phyloP scores from a whole-genome alignment of 2,888 invertebrate genomes.

The Papilio gigon region DNA sequence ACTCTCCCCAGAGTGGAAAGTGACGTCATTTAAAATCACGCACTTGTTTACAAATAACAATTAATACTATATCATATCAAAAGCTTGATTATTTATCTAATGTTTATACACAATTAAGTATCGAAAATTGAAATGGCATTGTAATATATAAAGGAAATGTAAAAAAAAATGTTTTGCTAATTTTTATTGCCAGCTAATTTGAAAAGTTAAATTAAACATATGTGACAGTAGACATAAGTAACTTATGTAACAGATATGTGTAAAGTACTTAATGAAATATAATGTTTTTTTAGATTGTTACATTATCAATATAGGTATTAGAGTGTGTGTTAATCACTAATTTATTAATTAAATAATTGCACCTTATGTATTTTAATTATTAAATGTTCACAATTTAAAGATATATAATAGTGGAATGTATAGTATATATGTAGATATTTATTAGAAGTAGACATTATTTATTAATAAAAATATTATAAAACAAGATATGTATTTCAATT shows the following conservation, averaged over 20 bases:
- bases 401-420: constrained; percentile 44
- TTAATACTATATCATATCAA: too few species aligned
- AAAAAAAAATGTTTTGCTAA: not conserved
- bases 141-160: too few species aligned
- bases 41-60: too few species aligned
- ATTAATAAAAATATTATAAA: constrained; percentile 43
- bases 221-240: too few species aligned
- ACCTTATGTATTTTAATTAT: constrained; percentile 27
- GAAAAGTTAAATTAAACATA: too few species aligned
- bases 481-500: too few species aligned
- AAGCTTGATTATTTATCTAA: too few species aligned
- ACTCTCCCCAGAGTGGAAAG: not conserved
- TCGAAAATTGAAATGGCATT: too few species aligned
- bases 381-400: constrained; percentile 30
- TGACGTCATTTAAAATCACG: not conserved
- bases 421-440: constrained; percentile 59
- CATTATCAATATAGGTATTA: constrained; percentile 10
- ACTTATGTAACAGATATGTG: not conserved
- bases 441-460: constrained; percentile 52
- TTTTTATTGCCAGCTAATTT: not conserved
- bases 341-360: constrained; percentile 28
- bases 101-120: too few species aligned
- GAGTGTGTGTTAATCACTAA: constrained; percentile 24
- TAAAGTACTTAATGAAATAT: constrained; percentile 28
- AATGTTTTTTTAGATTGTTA: constrained; percentile 44